Conservation (phyloP, 2,888 invertebrate species). For the Herminia tarsipennalis region DNA sequence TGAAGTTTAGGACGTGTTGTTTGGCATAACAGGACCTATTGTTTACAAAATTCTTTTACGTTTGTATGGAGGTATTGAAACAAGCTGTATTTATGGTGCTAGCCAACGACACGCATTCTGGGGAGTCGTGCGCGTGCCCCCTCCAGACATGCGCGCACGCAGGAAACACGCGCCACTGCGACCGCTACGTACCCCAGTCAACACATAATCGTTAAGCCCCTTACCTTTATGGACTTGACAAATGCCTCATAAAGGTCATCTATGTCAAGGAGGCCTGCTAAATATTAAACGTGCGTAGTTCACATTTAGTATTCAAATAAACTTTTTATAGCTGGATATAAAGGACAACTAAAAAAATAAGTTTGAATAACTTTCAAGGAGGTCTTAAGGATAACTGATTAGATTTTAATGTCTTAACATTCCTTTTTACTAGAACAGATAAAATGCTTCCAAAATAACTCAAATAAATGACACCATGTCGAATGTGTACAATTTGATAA, state of each 20-base stretch:
- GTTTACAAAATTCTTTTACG: conserved; percentile 28
- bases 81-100: conserved; percentile 57
- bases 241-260: conserved; percentile 61
- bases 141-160: conserved; percentile 56
- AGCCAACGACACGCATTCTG: conserved; percentile 61
- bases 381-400: too few species aligned
- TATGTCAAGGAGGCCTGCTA: conserved; percentile 56
- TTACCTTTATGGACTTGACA: conserved; percentile 61
- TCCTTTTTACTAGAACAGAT: conserved; percentile 5
- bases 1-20: conserved; percentile 32
- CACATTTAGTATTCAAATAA: conserved; percentile 16
- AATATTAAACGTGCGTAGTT: conserved; percentile 31
- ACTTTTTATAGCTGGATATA: conserved; percentile 5
- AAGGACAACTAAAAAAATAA: too few species aligned
- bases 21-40: conserved; percentile 30
- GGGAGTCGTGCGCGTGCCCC: conserved; percentile 50
- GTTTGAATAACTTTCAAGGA: conserved; percentile 9
- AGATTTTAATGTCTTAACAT: conserved; percentile 5
- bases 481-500: conserved; percentile 20
- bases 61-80: conserved; percentile 35
- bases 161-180: conserved; percentile 73
- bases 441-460: conserved; percentile 9
- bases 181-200: conserved; percentile 41
- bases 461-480: conserved; percentile 6
- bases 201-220: conserved; percentile 44